Base-by-base conservation (phyloP, 2,888 invertebrate species). In the Thysanoteuthis rhombus region DNA sequence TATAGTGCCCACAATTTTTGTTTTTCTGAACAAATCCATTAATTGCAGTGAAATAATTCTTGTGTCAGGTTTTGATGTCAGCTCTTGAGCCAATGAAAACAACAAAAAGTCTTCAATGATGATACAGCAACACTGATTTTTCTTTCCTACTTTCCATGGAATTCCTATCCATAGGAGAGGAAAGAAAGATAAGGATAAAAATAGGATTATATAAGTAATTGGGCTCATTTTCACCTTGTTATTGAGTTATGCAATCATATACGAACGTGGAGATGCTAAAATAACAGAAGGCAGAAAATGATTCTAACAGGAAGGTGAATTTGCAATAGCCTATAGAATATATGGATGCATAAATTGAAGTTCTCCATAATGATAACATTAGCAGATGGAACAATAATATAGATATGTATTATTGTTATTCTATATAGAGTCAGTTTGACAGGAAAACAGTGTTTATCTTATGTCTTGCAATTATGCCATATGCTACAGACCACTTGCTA, bases 191-290 rank as follows among this genome's bases (percentile, higher is more conserved):
- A 0, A n/a, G n/a, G 36, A 75, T 75, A 75, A 75, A 75, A 75
- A 75, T 75, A 75, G 75, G 75, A 75, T 75, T n/a, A 75, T 58
- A 58, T n/a, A n/a, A 75, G 75, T n/a, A n/a, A 75, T 75, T 75
- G 75, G 75, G 36, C 75, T 75, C 75, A 75, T 75, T 75, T 75
- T 75, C 75, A 75, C 58, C 19, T 19, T 58, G 75, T 75, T 75
- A n/a, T 75, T 75, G 75, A 75, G 75, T 75, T 1, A 36, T n/a
- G n/a, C 16, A 75, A 75, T 75, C n/a, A 75, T 75, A 75, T 36
- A n/a, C n/a, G n/a, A 75, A 75, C n/a, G 32, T 58, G 36, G 75
- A 75, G n/a, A 75, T 75, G 75, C 36, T 75, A 75, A 75, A 75
- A 75, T 75, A 75, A 75, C 75, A 75, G n/a, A 75, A 75, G 36